phyloP scores from a whole-genome alignment of 2,888 invertebrate genomes.

The Bimastos eiseni region DNA sequence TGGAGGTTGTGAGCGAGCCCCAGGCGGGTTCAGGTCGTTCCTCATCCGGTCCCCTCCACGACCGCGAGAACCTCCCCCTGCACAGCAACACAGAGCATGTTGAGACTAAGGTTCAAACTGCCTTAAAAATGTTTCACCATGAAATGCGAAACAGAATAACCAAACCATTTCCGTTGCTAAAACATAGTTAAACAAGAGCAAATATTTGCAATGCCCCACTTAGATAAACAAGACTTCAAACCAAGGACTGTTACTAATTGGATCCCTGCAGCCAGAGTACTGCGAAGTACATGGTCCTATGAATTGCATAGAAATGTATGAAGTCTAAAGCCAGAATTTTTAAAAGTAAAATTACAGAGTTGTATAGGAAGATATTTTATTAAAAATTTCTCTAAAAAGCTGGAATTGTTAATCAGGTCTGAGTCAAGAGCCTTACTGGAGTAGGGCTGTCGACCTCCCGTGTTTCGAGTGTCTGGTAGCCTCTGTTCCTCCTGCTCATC shows the following conservation, averaged over 20 bases:
- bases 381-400: too few species aligned
- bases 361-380: too few species aligned
- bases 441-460: not conserved
- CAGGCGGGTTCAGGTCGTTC: not conserved
- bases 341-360: too few species aligned
- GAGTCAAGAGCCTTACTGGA: not conserved
- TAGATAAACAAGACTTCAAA: too few species aligned
- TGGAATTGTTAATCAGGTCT: not conserved
- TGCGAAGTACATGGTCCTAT: too few species aligned
- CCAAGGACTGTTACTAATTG: too few species aligned
- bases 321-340: too few species aligned
- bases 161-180: not conserved
- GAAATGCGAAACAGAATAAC: not conserved
- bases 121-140: too few species aligned
- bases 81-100: not conserved
- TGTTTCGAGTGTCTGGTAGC: not conserved
- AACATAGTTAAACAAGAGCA: not conserved
- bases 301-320: too few species aligned
- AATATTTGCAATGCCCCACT: not conserved
- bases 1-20: not conserved
- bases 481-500: constrained; percentile 4
- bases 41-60: constrained; percentile 18
- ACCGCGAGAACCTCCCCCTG: constrained; percentile 17
- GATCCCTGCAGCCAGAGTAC: too few species aligned
- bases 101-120: not conserved